Base-by-base conservation (phyloP, 1,140 invertebrate genomes). In the Armadillidium nasatum region DNA sequence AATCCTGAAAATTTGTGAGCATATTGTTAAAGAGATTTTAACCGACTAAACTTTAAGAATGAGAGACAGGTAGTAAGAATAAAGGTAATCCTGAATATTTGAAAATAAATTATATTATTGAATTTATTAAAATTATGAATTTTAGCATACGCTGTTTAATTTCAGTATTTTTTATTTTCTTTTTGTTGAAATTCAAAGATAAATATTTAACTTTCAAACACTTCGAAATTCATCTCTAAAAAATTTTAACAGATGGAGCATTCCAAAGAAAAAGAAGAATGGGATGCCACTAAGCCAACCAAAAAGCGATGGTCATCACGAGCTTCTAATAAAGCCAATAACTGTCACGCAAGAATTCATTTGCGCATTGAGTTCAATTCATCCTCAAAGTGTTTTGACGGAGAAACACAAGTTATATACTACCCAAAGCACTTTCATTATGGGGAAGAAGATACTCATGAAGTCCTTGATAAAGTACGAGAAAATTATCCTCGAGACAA, bases 401-500 rank as follows among this genome's bases (percentile, higher is more conserved):
- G 77, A 7, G 77, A 78, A 54, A 79, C 77, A 44, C 73, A 76
- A 21, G 71, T 81, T 72, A 73, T 78, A 11, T 81, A 81, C 67
- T 81, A 78, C 66, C 80, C 80, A n/a, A 77, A 78, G 60, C 80
- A 81, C 71, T 78, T 73, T n/a, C 80, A 81, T 73, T 69, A 45
- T 46, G 74, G 75, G 22, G 77, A 54, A 0, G 80, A 77, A 19
- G 76, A 76, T 44, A 75, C 76, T 21, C 75, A 73, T 69, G 50
- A 60, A 60, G 7, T 60, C 7, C 19, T 60, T 13, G 50, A 60
- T 13, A 60, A 19, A 60, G 50, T 60, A 13, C 11, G 50, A 60
- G 50, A 60, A 19, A 60, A 60, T 6, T 33, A 19, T 19, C 50
- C 50, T 19, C 11, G 50, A 19, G 50, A 60, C 11, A 60, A 60